Evolutionary conservation across 2,888 invertebrate genomes (phyloP), one percentile per base, ranked within the genome.

Genomic region (Chrysolina americana): DNA sequence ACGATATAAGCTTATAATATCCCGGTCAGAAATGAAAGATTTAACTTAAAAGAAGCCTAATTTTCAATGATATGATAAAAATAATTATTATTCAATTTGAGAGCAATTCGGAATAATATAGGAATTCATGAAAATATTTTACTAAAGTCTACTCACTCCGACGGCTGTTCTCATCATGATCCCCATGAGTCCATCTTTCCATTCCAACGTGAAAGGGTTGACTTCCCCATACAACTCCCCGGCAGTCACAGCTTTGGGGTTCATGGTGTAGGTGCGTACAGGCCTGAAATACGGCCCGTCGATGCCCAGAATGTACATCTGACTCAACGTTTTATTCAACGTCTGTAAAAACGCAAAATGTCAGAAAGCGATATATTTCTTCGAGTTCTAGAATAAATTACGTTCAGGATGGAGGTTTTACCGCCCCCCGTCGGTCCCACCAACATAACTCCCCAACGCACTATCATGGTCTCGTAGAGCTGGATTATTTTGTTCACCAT

Each of bases 401-500:
- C 94, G 81, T 91, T 90, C 69, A 96, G 90, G 10, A 95, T 92
- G 0, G 94, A 91, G 0, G 94, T 93, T 87, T 97, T 97, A 4
- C 96, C 97, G 2, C 96, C 94, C 0, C 96, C 96, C 0, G 96
- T 96, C 0, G 96, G 96, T 0, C 97, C 97, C 0, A 97, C 96
- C 76, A 96, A 88, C 96, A 97, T 97, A 0, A 97, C 96, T 2
- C 97, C 97, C 92, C 97, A 96, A 19, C 97, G 91, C 3, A 97
- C 96, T 78, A 94, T 93, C 95, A 97, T 95, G 0, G 96, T 97
- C 86, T 97, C 97, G 84, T 95, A 95, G 11, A 97, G 89, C 85
- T 97, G 96, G 77, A 97, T 95, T 19, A 94, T 92, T 89, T 96
- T 95, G 56, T 89, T 89, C 48, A 94, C 91, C 86, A 94, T 93